Base-by-base conservation (phyloP, 2,797 vertebrate genomes). In the Anguilla obscura region DNA sequence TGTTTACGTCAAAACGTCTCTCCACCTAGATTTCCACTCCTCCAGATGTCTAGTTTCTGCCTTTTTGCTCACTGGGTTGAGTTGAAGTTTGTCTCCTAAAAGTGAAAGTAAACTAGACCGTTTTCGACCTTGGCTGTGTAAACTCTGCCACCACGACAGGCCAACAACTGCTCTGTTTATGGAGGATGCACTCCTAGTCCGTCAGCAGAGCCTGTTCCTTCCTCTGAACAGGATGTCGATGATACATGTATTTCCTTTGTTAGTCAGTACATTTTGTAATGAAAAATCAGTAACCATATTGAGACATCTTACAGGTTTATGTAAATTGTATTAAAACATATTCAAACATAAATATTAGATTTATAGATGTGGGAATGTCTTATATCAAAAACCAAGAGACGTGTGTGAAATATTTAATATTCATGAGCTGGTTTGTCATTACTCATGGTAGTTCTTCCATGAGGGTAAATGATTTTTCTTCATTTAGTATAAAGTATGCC, bases 291-390 rank as follows among this genome's bases (percentile, higher is more conserved):
- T 82, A n/a, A 50, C 45, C 21, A 24, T n/a, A 82, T 82, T 82
- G 45, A 82, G 33, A 76, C 45, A 50, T 82, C 79, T 82, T 82
- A 82, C 9, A 82, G 45, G 45, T 82, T 82, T 82, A 50, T 45
- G 40, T 18, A 79, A 45, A 79, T 82, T 82, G 45, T 82, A 82
- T 82, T 21, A n/a, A 82, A 82, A 50, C 79, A 82, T 82, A 82
- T 82, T 82, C 18, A 12, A 50, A 50, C 45, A 82, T 82, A 50
- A 82, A 48, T 48, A 21, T 50, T 50, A 48, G 24, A 82, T 48
- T 48, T 50, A 48, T 82, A 82, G 79, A 40, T 82, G 45, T 82
- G 40, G 40, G 79, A 82, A 82, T 48, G 9, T 82, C 40, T 33
- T 30, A n/a, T 60, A 50, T 84, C 66, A 27, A 27, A 87, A 63